Percentiles rank a stretch among this genome's conserved stretches.
These are phyloP conservation scores for Torymus texanus DNA, from an alignment of 2,888 invertebrate genomes.

Conservation along the genomic window DNA sequence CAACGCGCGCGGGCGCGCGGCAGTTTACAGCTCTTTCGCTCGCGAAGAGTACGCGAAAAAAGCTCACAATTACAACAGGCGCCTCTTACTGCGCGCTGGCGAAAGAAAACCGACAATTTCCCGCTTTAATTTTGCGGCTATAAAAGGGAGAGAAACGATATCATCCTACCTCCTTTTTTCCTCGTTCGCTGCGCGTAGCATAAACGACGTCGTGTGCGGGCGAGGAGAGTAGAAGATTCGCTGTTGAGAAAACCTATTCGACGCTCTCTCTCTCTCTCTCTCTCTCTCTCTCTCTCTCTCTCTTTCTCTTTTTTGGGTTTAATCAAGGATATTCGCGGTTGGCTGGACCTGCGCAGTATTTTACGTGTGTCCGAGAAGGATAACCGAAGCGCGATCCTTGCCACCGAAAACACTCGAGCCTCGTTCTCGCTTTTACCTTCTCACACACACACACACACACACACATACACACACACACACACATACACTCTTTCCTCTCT, in stretches of 20 bases:
- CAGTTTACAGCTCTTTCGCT: neutral
- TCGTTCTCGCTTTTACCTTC: too few relatives aligned
- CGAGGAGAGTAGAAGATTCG: constrained; percentile 24
- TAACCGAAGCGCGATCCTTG: constrained; percentile 54
- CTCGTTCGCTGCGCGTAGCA: constrained; percentile 28
- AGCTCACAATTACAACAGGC: too few relatives aligned
- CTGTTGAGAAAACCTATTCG: constrained; percentile 24
- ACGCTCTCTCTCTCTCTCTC: neutral
- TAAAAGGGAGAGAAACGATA: constrained; percentile 6
- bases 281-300: too few relatives aligned
- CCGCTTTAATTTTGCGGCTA: constrained; percentile 34
- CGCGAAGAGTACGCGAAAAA: neutral
- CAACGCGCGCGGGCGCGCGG: neutral
- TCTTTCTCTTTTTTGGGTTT: constrained; percentile 69
- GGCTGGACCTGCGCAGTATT: constrained; percentile 64
- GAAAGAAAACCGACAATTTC: constrained; percentile 12
- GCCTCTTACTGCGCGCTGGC: too few relatives aligned
- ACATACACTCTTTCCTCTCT: neutral
- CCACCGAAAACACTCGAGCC: constrained; percentile 15
- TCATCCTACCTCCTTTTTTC: neutral
- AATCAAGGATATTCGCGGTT: constrained; percentile 75
- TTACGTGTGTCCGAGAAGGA: constrained; percentile 57
- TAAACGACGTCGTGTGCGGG: constrained; percentile 6
- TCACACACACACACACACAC: neutral
- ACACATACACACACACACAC: too few relatives aligned